Evolutionary conservation across 53 echinoderm and acorn worm species (phyloP).

Genomic region (Patiria pectinifera): DNA sequence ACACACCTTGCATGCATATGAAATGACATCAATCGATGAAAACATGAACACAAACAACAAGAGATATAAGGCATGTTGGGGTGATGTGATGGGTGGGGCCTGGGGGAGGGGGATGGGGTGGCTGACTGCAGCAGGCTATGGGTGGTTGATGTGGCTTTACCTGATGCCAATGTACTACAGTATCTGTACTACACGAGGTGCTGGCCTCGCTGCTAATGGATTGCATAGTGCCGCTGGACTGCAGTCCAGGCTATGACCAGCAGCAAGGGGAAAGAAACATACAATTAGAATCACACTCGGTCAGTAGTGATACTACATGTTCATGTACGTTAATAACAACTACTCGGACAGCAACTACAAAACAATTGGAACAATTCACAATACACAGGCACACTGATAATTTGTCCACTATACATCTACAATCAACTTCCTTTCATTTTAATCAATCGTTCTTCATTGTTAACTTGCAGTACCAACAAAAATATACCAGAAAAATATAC

Average conservation of each 20-base stretch:
- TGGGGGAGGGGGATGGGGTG: background rate
- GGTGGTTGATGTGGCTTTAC: background rate
- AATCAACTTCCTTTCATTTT: too few relatives aligned
- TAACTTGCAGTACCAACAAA: too few relatives aligned
- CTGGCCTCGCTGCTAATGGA: conserved; percentile 56
- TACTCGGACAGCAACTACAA: too few relatives aligned
- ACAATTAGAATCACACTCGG: conserved; percentile 13
- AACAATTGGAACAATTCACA: too few relatives aligned
- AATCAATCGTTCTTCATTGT: too few relatives aligned
- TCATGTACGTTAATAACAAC: too few relatives aligned
- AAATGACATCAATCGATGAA: background rate
- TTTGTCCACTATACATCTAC: too few relatives aligned
- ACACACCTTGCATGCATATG: background rate
- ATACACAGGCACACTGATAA: too few relatives aligned
- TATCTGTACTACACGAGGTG: conserved; percentile 56
- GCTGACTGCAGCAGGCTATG: background rate
- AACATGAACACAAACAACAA: background rate
- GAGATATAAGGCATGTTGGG: background rate
- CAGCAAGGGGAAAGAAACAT: conserved; percentile 14
- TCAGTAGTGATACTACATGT: background rate
- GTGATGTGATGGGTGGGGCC: background rate
- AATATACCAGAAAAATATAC: too few relatives aligned
- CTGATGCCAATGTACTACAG: conserved; percentile 56
- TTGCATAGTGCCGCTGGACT: conserved; percentile 57
- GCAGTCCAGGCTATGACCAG: conserved; percentile 25